Evolutionary conservation across 2,113 vertebrate genomes (phyloP).

Genomic region (Struthidea cinerea): DNA sequence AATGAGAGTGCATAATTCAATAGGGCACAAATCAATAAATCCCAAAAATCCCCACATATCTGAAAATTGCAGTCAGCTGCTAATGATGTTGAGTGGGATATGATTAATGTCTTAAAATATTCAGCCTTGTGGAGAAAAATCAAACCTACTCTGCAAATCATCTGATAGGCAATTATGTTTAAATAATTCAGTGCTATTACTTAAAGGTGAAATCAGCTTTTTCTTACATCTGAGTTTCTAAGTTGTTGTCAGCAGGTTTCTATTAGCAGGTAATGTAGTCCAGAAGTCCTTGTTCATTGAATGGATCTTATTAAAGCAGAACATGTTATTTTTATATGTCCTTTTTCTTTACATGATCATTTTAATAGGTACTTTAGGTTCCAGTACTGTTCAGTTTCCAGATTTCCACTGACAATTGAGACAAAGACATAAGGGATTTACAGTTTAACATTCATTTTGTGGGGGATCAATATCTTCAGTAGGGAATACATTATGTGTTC

Average conservation of each 20-base stretch:
- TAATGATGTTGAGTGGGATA: neutral
- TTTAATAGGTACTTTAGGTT: neutral
- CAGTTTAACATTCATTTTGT: neutral
- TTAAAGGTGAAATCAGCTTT: conserved; percentile 25
- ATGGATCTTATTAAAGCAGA: neutral
- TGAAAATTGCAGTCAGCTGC: conserved; percentile 17
- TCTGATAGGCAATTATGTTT: conserved; percentile 19
- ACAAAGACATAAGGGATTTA: neutral
- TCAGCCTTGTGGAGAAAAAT: conserved; percentile 23
- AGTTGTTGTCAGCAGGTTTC: neutral
- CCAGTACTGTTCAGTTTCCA: neutral
- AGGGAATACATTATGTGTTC: neutral
- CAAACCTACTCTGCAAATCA: neutral
- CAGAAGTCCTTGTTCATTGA: neutral
- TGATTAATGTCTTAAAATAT: conserved; percentile 38
- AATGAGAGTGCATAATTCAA: neutral
- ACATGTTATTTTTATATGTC: neutral
- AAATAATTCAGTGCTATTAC: conserved; percentile 21
- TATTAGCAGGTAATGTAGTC: neutral
- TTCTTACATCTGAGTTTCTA: neutral
- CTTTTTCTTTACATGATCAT: neutral
- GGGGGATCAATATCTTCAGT: neutral
- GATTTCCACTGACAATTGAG: neutral
- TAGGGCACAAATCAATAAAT: neutral
- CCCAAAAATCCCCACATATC: neutral